These are phyloP conservation scores for Drosophila cardini DNA, from an alignment of 1,140 invertebrate species.

Conservation along the genomic window DNA sequence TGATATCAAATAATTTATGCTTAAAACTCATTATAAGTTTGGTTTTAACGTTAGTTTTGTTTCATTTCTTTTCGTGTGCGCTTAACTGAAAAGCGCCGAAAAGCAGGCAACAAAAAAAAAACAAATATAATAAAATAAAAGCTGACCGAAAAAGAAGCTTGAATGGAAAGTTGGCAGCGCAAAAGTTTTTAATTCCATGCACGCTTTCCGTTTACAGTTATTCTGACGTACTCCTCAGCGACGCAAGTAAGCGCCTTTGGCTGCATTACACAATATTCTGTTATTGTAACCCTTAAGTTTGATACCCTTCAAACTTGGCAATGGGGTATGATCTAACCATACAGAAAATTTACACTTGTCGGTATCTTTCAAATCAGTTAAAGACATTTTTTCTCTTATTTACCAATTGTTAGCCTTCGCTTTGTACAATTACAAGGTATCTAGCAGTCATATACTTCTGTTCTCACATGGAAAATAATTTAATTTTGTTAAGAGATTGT, in stretches of 20 bases:
- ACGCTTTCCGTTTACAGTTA: conserved; percentile 13
- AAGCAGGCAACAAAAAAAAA: conserved; percentile 14
- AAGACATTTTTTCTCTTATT: too few relatives aligned
- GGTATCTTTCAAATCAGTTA: too few relatives aligned
- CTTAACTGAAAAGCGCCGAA: conserved; percentile 19
- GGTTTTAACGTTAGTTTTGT: conserved; percentile 28
- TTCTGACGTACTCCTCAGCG: background rate
- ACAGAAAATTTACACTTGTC: too few relatives aligned
- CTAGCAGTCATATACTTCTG: too few relatives aligned
- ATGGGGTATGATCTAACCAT: background rate
- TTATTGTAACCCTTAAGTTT: conserved; percentile 12
- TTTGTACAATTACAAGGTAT: too few relatives aligned
- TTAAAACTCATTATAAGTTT: conserved; percentile 6
- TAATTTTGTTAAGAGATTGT: too few relatives aligned
- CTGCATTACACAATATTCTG: conserved; percentile 13
- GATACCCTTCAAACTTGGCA: conserved; percentile 11
- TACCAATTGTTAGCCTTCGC: too few relatives aligned
- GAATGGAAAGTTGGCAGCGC: conserved; percentile 28
- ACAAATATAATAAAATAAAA: too few relatives aligned
- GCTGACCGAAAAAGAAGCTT: conserved; percentile 17
- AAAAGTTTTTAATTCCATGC: conserved; percentile 35
- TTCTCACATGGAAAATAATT: too few relatives aligned
- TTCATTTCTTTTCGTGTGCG: conserved; percentile 11
- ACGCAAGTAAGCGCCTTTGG: background rate
- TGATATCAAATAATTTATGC: conserved; percentile 37